Conservation (phyloP, 2,888 invertebrate species). For the Biston stratarius region DNA sequence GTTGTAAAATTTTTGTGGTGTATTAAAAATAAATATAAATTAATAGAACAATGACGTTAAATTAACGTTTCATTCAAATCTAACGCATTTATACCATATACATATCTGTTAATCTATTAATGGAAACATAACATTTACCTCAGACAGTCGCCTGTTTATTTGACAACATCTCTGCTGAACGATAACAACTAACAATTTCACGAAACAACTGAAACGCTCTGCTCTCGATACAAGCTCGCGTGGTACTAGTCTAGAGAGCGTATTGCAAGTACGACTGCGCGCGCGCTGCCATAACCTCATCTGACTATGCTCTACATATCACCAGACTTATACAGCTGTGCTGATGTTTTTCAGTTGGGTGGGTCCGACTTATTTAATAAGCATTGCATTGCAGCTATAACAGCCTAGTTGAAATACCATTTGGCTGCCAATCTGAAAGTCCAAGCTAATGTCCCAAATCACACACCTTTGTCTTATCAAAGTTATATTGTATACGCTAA, state of each 20-base stretch:
- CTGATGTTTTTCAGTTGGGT: slow-evolving; percentile 1
- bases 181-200: slow-evolving; percentile 45
- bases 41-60: no score
- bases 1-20: no score
- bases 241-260: slow-evolving; percentile 8
- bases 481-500: no score
- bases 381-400: not conserved
- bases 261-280: slow-evolving; percentile 32
- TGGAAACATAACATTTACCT: slow-evolving; percentile 49
- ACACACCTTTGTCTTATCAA: no score
- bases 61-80: no score
- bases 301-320: slow-evolving; percentile 10
- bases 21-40: no score
- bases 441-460: no score
- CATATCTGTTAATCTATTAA: slow-evolving; percentile 13
- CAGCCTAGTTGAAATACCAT: no score
- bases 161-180: slow-evolving; percentile 49
- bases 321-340: not conserved
- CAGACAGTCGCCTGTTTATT: slow-evolving; percentile 48
- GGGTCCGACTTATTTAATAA: not conserved
- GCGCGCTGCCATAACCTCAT: slow-evolving; percentile 32
- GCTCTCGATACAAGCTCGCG: slow-evolving; percentile 33
- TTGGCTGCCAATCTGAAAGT: no score
- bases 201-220: slow-evolving; percentile 47
- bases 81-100: not conserved